Percentiles rank a stretch among this genome's conserved stretches.
These are phyloP conservation scores for Microcebus ravelobensis DNA, from an alignment of 2,113 vertebrate genomes.

Conservation along the genomic window DNA sequence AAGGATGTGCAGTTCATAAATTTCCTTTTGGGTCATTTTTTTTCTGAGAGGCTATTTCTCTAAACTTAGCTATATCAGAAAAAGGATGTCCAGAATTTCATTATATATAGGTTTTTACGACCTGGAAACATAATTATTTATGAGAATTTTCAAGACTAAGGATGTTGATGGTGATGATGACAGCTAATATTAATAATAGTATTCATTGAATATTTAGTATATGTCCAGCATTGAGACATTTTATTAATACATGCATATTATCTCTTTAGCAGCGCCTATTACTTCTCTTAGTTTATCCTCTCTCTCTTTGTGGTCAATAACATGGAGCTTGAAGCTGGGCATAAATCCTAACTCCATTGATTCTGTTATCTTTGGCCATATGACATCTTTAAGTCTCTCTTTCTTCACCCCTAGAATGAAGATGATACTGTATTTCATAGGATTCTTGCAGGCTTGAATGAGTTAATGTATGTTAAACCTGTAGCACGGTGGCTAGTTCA, in stretches of 20 bases:
- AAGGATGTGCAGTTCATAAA: slow-evolving; percentile 44
- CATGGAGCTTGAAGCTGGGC: not conserved
- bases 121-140: not conserved
- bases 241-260: not conserved
- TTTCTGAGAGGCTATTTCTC: not conserved
- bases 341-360: not conserved
- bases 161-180: not conserved
- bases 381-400: not conserved
- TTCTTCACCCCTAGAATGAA: not conserved
- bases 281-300: not conserved
- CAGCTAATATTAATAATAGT: not conserved
- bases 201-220: not conserved
- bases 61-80: not conserved
- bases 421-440: not conserved
- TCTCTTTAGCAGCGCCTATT: not conserved
- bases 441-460: not conserved
- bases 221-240: not conserved
- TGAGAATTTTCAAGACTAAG: not conserved
- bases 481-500: not conserved
- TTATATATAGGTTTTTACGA: not conserved
- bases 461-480: not conserved
- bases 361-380: not conserved
- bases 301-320: not conserved
- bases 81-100: not conserved
- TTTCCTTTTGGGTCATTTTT: slow-evolving; percentile 57